Conservation (phyloP, 2,888 invertebrate species). For the Amphipoea oculea region DNA sequence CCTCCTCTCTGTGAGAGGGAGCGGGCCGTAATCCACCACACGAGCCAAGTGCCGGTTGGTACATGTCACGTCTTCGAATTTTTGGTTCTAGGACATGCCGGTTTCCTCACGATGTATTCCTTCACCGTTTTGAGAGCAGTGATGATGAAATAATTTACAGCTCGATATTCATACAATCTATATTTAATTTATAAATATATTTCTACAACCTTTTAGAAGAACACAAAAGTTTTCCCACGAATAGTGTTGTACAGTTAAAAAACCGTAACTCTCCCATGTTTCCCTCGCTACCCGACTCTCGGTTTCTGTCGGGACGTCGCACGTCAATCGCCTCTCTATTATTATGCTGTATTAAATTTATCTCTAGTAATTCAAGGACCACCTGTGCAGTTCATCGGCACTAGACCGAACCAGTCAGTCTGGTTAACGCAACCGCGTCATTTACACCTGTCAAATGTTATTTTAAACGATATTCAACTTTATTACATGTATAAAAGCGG, state of each 20-base stretch:
- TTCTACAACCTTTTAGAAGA: neutral
- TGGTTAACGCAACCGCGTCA: slow-evolving; percentile 84
- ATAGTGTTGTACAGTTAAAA: slow-evolving; percentile 20
- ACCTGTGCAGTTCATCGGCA: slow-evolving; percentile 88
- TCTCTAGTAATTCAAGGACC: slow-evolving; percentile 88
- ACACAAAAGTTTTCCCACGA: neutral
- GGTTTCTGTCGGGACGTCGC: slow-evolving; percentile 71
- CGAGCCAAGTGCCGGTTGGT: neutral
- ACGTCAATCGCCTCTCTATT: slow-evolving; percentile 81
- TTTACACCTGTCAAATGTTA: slow-evolving; percentile 81
- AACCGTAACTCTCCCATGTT: slow-evolving; percentile 33
- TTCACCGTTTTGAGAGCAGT: neutral
- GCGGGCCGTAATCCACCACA: neutral
- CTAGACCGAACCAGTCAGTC: slow-evolving; percentile 85
- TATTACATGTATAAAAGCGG: slow-evolving; percentile 73
- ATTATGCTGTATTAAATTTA: slow-evolving; percentile 87
- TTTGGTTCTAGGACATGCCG: neutral
- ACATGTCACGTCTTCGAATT: neutral
- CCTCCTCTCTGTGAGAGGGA: neutral
- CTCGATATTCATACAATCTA: neutral
- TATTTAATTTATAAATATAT: neutral
- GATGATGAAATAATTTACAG: neutral
- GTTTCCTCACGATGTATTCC: neutral
- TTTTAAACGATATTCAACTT: slow-evolving; percentile 80
- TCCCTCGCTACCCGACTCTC: slow-evolving; percentile 72